Base-by-base conservation (phyloP, 2,888 invertebrate species). In the Agriopis leucophaearia region DNA sequence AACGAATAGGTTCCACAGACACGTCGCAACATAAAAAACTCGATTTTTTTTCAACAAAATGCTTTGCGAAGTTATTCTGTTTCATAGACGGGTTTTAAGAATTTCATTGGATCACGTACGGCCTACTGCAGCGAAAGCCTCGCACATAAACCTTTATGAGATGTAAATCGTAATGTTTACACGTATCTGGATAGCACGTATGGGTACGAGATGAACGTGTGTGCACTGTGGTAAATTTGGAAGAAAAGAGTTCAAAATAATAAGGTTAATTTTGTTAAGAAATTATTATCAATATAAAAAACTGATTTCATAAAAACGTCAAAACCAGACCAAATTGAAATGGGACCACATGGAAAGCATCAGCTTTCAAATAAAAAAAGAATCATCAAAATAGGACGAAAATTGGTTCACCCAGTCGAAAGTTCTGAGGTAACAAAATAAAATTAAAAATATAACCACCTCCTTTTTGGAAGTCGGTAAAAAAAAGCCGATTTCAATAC, bases 21-120 rank as follows among this genome's bases (percentile, higher is more conserved):
- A 82, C 81, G 80, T 82, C 64, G 69, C 69, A 69, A 74, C 78
- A 77, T 84, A 80, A 84, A 85, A 78, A 75, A 74, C 73, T 73
- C 68, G 72, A 69, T 55, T 63, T 68, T 81, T 81, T 81, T 82
- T 79, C 75, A 70, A 74, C 74, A 77, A 77, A 58, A 58, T 63
- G 56, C 72, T 75, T 75, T 76, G 62, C 77, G 74, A 72, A 66
- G 71, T 70, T 75, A 73, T 74, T 77, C 51, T 78, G 66, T 70
- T 74, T 76, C 67, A 75, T 78, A 72, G 73, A 77, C 48, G 73
- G 64, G 59, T 69, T 66, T 55, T 72, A 67, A 69, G 69, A 71
- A 65, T 77, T 81, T 80, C 75, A 80, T 80, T 78, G 71, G 72
- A 72, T 77, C 79, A 81, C 79, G 80, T 81, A 74, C 58, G 38